Evolutionary conservation across 2,113 vertebrate species (phyloP).

Genomic region (Psephotus haematonotus): DNA sequence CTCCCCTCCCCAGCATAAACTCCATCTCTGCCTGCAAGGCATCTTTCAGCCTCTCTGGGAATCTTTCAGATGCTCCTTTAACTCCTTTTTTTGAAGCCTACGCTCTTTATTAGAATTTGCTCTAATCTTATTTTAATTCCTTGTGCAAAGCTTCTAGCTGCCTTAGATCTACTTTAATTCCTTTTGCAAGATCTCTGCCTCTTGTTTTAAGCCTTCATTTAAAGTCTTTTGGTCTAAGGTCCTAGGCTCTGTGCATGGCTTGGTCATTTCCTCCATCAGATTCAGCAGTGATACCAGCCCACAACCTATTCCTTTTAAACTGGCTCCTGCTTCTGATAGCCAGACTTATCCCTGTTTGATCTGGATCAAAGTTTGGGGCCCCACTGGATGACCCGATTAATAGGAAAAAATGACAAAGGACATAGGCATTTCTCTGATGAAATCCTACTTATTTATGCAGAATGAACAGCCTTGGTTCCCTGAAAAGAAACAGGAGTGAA

Average conservation of each 20-base stretch:
- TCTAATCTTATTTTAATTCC: conserved; percentile 49
- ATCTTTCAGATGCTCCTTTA: conserved; percentile 9
- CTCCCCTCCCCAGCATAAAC: background rate
- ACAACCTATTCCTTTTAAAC: background rate
- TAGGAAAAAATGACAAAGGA: conserved; percentile 33
- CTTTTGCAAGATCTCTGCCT: conserved; percentile 26
- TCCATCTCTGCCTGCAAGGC: background rate
- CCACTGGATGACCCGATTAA: background rate
- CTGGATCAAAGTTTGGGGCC: conserved; percentile 23
- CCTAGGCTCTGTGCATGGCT: background rate
- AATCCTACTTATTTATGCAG: conserved; percentile 16
- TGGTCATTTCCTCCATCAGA: background rate
- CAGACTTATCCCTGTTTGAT: background rate
- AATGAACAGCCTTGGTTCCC: background rate
- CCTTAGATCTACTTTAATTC: conserved; percentile 36
- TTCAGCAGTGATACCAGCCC: background rate
- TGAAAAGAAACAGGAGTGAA: background rate
- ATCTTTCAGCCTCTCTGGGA: background rate
- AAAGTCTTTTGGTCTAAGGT: conserved; percentile 26
- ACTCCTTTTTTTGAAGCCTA: background rate
- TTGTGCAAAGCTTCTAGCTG: conserved; percentile 23
- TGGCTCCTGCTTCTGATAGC: background rate
- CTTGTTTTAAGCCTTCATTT: conserved; percentile 35
- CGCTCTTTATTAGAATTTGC: conserved; percentile 14
- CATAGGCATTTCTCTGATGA: background rate